A percentile compares a stretch with the other conserved stretches of the same genome.
Evolutionary conservation across 2,113 vertebrate species (phyloP).

Genomic region (Coregonus clupeaformis): DNA sequence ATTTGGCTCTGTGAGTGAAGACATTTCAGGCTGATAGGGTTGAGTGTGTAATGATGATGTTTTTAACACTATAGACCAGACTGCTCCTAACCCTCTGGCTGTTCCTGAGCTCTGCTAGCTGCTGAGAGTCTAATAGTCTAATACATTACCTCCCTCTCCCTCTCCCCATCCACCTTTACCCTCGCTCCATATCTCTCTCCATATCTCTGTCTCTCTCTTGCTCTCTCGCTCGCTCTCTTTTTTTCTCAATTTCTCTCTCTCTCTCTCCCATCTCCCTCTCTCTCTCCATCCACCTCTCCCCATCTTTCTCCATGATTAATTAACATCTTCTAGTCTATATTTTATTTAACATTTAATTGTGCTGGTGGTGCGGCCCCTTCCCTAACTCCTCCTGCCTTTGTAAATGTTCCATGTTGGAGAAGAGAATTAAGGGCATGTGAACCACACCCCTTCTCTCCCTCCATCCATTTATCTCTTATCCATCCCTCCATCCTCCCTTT

Average conservation of each 20-base stretch:
- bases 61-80: constrained; percentile 49
- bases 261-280: neutral
- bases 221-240: constrained; percentile 52
- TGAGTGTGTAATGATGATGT: constrained; percentile 52
- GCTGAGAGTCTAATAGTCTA: no score
- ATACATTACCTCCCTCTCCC: constrained; percentile 4
- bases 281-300: constrained; percentile 8
- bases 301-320: no score
- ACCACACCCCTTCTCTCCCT: no score
- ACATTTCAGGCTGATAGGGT: constrained; percentile 35
- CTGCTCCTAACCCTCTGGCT: constrained; percentile 38
- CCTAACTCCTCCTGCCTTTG: no score
- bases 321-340: no score
- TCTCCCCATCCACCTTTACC: constrained; percentile 30
- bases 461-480: no score
- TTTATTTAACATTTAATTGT: no score
- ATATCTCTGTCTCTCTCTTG: constrained; percentile 34
- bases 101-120: no score
- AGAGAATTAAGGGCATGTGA: no score
- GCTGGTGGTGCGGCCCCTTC: no score
- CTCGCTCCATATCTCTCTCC: constrained; percentile 53
- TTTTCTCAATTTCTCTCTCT: constrained; percentile 49
- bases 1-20: neutral
- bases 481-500: constrained; percentile 11
- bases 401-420: no score